Evolutionary conservation across 2,888 invertebrate genomes (phyloP).

Genomic region (Leptothorax acervorum): DNA sequence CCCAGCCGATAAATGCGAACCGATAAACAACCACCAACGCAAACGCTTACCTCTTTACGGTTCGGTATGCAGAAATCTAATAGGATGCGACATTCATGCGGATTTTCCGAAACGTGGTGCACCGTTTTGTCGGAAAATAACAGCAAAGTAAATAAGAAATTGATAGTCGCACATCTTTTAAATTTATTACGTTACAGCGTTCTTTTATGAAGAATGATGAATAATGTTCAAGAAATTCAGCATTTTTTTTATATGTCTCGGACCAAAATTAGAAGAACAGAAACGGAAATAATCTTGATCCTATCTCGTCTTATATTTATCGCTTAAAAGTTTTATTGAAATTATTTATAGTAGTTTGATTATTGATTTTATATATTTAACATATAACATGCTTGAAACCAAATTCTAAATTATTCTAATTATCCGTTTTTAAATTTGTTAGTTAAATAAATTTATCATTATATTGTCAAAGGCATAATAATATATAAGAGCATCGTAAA

Average conservation of each 20-base stretch:
- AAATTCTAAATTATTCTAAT: not conserved
- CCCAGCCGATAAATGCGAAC: conserved; percentile 34
- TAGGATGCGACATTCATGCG: not conserved
- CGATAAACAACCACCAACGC: conserved; percentile 52
- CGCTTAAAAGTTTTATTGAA: not conserved
- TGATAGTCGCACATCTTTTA: not conserved
- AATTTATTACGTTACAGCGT: not conserved
- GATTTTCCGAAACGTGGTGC: not conserved
- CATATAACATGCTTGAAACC: not conserved
- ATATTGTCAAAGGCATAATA: not conserved
- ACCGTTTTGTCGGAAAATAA: not conserved
- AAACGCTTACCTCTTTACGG: conserved; percentile 24
- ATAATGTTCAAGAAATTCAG: not conserved
- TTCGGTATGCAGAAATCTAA: conserved; percentile 22
- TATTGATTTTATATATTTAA: conserved; percentile 6
- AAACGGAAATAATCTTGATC: not conserved
- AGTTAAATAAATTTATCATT: not conserved
- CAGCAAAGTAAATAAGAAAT: not conserved
- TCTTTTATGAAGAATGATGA: not conserved
- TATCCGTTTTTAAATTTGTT: not conserved
- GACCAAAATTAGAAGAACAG: not conserved
- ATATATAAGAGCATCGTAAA: too few relatives aligned
- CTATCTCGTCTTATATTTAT: not conserved
- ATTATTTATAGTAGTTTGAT: not conserved
- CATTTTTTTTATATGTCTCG: not conserved